A percentile compares a stretch with the other conserved stretches of the same genome.
phyloP scores from a whole-genome alignment of 2,113 vertebrate species.

The Oreochromis aureus region DNA sequence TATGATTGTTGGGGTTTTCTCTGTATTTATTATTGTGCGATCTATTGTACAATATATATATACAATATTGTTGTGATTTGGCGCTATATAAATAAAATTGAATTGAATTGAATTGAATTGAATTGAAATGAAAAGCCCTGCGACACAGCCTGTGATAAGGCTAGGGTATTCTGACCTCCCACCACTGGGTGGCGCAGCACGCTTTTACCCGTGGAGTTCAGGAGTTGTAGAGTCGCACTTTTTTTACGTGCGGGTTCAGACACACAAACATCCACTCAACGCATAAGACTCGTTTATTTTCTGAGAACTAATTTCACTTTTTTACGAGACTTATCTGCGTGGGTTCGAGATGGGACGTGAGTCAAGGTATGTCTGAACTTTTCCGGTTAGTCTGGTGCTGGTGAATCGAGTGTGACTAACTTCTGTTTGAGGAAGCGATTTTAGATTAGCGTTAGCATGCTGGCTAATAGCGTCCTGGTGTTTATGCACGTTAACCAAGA shows the following conservation, averaged over 20 bases:
- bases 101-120: too few species aligned
- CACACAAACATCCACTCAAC: background rate
- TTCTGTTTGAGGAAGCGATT: background rate
- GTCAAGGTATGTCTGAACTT: conserved; percentile 57
- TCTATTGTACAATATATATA: too few species aligned
- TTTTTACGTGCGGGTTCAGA: background rate
- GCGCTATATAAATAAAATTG: too few species aligned
- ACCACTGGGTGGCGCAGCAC: background rate
- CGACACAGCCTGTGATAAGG: background rate
- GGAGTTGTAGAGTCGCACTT: conserved; percentile 1
- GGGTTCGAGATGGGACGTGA: conserved; percentile 63
- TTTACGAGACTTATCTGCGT: background rate
- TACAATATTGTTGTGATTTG: too few species aligned
- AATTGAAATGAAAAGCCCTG: background rate
- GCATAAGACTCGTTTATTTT: background rate
- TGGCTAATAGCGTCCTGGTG: background rate
- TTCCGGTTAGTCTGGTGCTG: rapidly evolving
- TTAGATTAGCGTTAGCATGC: conserved; percentile 36
- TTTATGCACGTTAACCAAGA: background rate
- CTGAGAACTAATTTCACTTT: background rate
- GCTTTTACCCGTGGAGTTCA: background rate
- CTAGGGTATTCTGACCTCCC: background rate
- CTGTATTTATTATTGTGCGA: too few species aligned
- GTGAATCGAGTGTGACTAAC: background rate
- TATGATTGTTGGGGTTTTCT: too few species aligned